Conservation (phyloP, 2,888 invertebrate species). For the Choristoneura rosaceana region DNA sequence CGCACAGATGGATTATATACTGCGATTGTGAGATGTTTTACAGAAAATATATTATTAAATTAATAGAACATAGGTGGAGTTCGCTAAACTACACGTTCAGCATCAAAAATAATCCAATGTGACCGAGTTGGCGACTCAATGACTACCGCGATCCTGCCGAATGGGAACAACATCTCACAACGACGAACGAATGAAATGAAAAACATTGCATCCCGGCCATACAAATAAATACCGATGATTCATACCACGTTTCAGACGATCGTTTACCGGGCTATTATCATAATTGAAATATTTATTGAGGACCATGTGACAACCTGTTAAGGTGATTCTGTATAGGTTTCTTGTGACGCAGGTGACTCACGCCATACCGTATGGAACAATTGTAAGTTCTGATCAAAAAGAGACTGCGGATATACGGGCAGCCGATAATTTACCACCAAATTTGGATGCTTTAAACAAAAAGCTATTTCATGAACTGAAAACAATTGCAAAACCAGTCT, state of each 20-base stretch:
- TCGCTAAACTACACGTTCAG: conserved; percentile 50
- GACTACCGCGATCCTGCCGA: conserved; percentile 61
- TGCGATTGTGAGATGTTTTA: neutral
- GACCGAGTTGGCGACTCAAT: conserved; percentile 73
- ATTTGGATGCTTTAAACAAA: conserved; percentile 57
- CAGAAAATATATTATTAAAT: neutral
- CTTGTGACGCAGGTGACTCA: conserved; percentile 57
- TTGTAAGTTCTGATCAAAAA: conserved; percentile 51
- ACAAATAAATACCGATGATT: conserved; percentile 56
- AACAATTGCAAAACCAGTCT: conserved; percentile 54
- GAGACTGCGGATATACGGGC: conserved; percentile 53
- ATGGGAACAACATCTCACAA: conserved; percentile 39
- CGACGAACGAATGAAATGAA: conserved; percentile 29
- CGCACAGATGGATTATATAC: conserved; percentile 2
- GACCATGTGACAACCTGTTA: conserved; percentile 49
- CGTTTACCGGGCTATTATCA: conserved; percentile 56
- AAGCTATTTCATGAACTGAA: conserved; percentile 61
- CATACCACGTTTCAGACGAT: conserved; percentile 59
- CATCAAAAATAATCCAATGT: conserved; percentile 62
- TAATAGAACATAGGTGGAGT: conserved; percentile 46
- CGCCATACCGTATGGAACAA: conserved; percentile 55
- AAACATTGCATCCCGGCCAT: conserved; percentile 46
- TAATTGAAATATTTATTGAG: conserved; percentile 62
- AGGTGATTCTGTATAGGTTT: conserved; percentile 46
- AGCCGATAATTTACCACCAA: conserved; percentile 62